A percentile compares a stretch with the other conserved stretches of the same genome.
phyloP scores from a whole-genome alignment of 2,113 vertebrate genomes.

The Casuarius casuarius region DNA sequence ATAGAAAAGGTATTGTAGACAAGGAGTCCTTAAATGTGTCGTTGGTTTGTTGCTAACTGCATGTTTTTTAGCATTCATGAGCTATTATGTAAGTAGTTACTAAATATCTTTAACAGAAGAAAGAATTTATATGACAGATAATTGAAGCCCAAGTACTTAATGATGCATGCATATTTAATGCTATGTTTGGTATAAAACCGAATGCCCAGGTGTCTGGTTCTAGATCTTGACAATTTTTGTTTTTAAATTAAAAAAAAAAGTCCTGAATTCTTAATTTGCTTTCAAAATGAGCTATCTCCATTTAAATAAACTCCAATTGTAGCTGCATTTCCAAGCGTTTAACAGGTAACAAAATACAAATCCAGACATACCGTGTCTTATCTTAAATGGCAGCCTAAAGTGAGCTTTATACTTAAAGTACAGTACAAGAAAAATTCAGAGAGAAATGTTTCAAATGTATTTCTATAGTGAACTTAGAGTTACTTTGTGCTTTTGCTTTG shows the following conservation, averaged over 20 bases:
- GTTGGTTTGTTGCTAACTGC: neutral
- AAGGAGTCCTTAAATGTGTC: neutral
- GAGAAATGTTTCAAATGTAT: neutral
- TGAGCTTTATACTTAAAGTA: neutral
- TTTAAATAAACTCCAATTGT: neutral
- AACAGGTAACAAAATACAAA: neutral
- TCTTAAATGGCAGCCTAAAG: neutral
- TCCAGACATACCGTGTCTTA: accelerated
- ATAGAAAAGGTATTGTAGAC: neutral
- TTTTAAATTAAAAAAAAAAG: neutral
- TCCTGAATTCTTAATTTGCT: neutral
- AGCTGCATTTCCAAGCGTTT: neutral
- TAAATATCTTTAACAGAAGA: neutral
- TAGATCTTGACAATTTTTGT: neutral
- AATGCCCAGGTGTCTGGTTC: neutral
- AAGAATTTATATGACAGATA: neutral
- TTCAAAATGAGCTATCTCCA: neutral
- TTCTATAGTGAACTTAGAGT: neutral
- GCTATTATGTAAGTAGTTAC: neutral
- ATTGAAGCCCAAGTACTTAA: neutral
- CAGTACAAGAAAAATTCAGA: neutral
- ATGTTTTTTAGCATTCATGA: neutral
- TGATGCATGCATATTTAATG: neutral
- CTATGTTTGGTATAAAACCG: neutral
- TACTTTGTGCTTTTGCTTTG: neutral